Evolutionary conservation across 2,113 vertebrate genomes (phyloP), one percentile per base, ranked within the genome.

Genomic region (Origma solitaria): DNA sequence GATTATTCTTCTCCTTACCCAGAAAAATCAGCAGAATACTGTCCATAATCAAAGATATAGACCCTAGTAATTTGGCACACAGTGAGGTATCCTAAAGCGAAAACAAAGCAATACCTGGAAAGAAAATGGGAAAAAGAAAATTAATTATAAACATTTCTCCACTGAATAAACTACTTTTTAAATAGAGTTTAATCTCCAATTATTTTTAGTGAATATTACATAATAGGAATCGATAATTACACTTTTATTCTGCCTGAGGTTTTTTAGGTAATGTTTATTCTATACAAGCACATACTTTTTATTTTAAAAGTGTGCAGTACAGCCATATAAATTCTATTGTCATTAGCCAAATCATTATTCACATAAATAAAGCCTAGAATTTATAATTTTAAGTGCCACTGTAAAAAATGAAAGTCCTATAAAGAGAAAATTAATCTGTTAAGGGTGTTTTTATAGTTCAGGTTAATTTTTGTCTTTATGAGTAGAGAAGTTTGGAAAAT

Each of bases 1-100:
- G 25, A 90, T 47, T 33, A 30, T 78, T 84, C 53, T 96, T 94
- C 22, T 88, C 77, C 99, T 99, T 98, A 99, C 99, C 99, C 99
- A 91, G 99, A 99, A 96, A 99, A 99, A 96, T 99, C 99, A 95
- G 99, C 99, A 62, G 99, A 99, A 97, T 99, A 99, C 96, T 99
- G 99, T 97, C 99, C 99, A 58, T 99, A 99, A 97, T 99, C 99
- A 91, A 99, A 99, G 95, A 99, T 99, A 94, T 99, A 99, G 95
- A 99, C 99, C 87, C 99, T 98, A 77, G 99, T 99, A 97, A 99
- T 98, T 98, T 99, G 99, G 98, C 99, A 99, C 96, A 99, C 96
- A 87, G 99, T 99, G 97, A 99, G 99, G 97, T 99, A 99, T 95
- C 99, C 99, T 88, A 99, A 97, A 65, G 99, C 99, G 77, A 99